Conservation (phyloP, 2,888 invertebrate species). For the Amphipoea oculea region DNA sequence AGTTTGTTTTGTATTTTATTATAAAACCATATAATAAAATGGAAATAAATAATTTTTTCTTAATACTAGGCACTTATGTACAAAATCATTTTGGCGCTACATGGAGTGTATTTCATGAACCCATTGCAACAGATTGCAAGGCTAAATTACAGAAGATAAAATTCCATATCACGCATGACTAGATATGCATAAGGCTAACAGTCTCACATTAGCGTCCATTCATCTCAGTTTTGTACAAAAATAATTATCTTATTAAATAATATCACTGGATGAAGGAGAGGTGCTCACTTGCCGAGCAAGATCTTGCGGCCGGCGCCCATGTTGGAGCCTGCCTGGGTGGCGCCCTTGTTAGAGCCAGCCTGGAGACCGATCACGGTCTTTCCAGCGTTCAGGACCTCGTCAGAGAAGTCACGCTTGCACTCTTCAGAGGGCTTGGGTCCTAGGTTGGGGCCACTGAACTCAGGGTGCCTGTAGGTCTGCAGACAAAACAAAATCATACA, state of each 20-base stretch:
- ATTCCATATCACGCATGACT: slow-evolving; percentile 79
- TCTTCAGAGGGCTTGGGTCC: slow-evolving; percentile 99
- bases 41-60: slow-evolving; percentile 86
- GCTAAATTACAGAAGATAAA: slow-evolving; percentile 67
- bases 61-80: slow-evolving; percentile 86
- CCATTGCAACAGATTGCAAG: slow-evolving; percentile 59
- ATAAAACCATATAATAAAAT: slow-evolving; percentile 86
- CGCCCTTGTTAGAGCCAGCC: slow-evolving; percentile 99
- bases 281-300: slow-evolving; percentile 95
- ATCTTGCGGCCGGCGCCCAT: slow-evolving; percentile 97
- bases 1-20: slow-evolving; percentile 80
- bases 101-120: slow-evolving; percentile 77
- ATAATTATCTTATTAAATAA: slow-evolving; percentile 83
- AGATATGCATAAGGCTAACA: slow-evolving; percentile 79
- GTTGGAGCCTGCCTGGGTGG: slow-evolving; percentile 97
- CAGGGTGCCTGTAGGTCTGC: slow-evolving; percentile 95
- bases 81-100: slow-evolving; percentile 85
- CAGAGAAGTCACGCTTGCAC: slow-evolving; percentile 98
- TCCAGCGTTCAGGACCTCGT: slow-evolving; percentile 97
- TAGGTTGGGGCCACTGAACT: slow-evolving; percentile 96
- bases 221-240: slow-evolving; percentile 86
- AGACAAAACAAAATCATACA: slow-evolving; percentile 63
- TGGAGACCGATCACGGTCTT: slow-evolving; percentile 98
- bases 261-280: slow-evolving; percentile 84
- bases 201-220: slow-evolving; percentile 84